phyloP scores from a whole-genome alignment of 2,888 invertebrate genomes.

The Drosophila mimetica region DNA sequence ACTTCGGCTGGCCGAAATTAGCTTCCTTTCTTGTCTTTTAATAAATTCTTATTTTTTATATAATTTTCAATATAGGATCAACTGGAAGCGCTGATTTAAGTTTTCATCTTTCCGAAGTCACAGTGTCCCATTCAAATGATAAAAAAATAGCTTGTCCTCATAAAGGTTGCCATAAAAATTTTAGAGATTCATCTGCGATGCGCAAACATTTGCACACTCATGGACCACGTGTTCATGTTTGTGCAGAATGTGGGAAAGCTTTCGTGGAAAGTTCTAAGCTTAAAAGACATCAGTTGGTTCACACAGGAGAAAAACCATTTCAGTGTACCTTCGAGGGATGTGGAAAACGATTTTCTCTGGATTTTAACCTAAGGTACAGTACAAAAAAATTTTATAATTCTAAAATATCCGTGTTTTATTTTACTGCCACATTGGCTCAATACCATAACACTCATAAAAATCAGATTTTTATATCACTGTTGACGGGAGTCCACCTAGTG shows the following conservation, averaged over 20 bases:
- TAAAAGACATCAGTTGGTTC: slow-evolving; percentile 97
- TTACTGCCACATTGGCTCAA: too few relatives aligned
- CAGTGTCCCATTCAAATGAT: slow-evolving; percentile 53
- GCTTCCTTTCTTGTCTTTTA: too few relatives aligned
- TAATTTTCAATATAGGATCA: background rate
- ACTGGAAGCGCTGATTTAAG: background rate
- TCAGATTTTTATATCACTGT: too few relatives aligned
- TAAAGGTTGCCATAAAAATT: slow-evolving; percentile 98
- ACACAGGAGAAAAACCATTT: slow-evolving; percentile 99
- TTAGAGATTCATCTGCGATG: slow-evolving; percentile 98
- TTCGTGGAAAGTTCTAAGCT: slow-evolving; percentile 99
- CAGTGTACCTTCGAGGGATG: slow-evolving; percentile 99
- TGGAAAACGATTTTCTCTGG: slow-evolving; percentile 97
- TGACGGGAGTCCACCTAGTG: too few relatives aligned
- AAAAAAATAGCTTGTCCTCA: slow-evolving; percentile 92
- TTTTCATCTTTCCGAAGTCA: slow-evolving; percentile 33
- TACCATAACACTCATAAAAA: too few relatives aligned
- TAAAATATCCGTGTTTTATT: too few relatives aligned
- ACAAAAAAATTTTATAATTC: too few relatives aligned
- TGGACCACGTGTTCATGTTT: slow-evolving; percentile 98
- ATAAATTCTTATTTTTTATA: too few relatives aligned
- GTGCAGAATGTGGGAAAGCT: slow-evolving; percentile 99
- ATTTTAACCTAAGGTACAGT: slow-evolving; percentile 93
- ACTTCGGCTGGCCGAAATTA: too few relatives aligned
- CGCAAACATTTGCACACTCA: slow-evolving; percentile 98